Base-by-base conservation (phyloP, 1,140 invertebrate species). In the Sitobion miscanthi region DNA sequence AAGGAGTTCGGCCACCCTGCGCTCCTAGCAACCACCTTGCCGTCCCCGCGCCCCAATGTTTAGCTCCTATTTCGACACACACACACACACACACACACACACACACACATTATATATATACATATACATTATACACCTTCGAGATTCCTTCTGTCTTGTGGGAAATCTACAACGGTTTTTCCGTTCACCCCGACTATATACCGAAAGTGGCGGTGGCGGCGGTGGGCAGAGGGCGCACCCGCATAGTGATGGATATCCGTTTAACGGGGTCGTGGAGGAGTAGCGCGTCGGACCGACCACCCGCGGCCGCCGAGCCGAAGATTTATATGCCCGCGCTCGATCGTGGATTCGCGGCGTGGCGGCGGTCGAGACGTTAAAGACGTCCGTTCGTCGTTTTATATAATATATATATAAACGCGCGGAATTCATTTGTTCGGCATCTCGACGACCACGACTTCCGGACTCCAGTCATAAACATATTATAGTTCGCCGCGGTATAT, bases 231-330 rank as follows among this genome's bases (percentile, higher is more conserved):
- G 25, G 38, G 62, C 42, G 7, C n/a, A n/a, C 69, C 45, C 90
- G n/a, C 91, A 38, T 85, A 82, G 91, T 92, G 91, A 92, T 92
- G 47, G 91, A 92, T 92, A 92, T 82, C 62, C 90, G 90, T 89
- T 54, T 57, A 89, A 35, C 52, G 49, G 23, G 52, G 35, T 21
- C 42, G 42, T 20, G 42, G 57, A 77, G 42, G 62, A 69, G 62
- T 69, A n/a, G 91, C 47, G 38, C 45, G 69, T 91, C 90, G 35
- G 42, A 91, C 90, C 25, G 90, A 38, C 86, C 86, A 47, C 86
- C 86, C 83, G n/a, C 77, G 21, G 21, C 38, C 8, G 86, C n/a
- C 21, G 88, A 23, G 54, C 23, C 9, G 49, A 89, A 89, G 88
- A 89, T 89, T 89, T 57, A 89, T 89, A 42, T 42, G 11, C 21